Conservation (phyloP, 92 coral and sea anemone species). For the Zoanthus sociatus region DNA sequence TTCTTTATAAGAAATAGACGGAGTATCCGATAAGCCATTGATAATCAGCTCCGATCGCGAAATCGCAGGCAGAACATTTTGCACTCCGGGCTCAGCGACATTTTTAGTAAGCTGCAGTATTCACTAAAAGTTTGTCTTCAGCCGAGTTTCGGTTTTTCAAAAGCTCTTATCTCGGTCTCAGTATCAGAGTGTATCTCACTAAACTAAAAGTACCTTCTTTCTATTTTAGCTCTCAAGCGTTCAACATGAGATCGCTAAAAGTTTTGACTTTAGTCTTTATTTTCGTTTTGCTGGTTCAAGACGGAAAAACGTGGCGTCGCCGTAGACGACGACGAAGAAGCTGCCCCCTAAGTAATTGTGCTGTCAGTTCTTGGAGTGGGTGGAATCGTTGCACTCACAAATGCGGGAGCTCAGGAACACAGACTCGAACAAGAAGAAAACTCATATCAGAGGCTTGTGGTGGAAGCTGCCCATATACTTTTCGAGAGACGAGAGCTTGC, state of each 20-base stretch:
- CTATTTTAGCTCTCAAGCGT: neutral
- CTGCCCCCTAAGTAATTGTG: conserved; percentile 59
- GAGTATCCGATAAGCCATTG: neutral
- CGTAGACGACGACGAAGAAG: neutral
- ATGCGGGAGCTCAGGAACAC: conserved; percentile 85
- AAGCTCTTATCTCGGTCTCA: neutral
- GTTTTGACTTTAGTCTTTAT: neutral
- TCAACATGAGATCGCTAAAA: neutral
- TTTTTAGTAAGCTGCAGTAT: neutral
- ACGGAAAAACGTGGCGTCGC: neutral
- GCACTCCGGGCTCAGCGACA: neutral
- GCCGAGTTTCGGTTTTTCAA: neutral
- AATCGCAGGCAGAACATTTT: neutral
- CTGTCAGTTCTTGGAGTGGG: conserved; percentile 55
- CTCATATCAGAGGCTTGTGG: conserved; percentile 65
- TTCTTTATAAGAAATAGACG: neutral
- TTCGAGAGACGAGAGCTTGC: conserved; percentile 68
- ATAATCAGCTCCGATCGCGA: neutral
- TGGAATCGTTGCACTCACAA: conserved; percentile 76
- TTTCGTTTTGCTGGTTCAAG: neutral
- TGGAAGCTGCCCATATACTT: conserved; percentile 64
- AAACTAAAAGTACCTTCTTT: neutral
- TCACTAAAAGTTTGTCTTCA: neutral
- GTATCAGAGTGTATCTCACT: neutral
- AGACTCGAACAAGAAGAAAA: conserved; percentile 68